These are phyloP conservation scores for Pantherophis vulpinus DNA, from an alignment of 2,797 vertebrate species.

Conservation along the genomic window DNA sequence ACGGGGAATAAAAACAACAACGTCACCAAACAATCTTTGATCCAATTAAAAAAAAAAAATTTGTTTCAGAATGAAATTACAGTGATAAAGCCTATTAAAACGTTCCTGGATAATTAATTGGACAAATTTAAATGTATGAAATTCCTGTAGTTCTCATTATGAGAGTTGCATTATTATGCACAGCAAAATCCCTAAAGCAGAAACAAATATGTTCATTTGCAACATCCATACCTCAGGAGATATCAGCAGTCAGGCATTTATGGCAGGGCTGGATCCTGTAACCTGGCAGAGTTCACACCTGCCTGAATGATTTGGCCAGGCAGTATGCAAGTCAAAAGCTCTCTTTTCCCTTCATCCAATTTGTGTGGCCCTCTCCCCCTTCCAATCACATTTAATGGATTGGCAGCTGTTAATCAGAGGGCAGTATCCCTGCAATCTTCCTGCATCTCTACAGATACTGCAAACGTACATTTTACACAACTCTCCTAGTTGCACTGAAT, in stretches of 20 bases:
- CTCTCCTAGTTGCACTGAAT: background rate
- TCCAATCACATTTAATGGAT: background rate
- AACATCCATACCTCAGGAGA: conserved; percentile 62
- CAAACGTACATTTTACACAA: background rate
- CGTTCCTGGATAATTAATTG: conserved; percentile 66
- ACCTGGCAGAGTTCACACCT: conserved; percentile 13
- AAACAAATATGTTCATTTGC: conserved; percentile 70
- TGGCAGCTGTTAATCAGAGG: background rate
- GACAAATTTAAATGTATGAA: conserved; percentile 70
- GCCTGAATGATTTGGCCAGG: background rate
- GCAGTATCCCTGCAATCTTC: background rate
- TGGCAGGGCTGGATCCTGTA: conserved; percentile 1
- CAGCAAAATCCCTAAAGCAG: conserved; percentile 69
- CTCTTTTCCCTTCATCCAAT: background rate
- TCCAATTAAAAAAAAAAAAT: conserved; percentile 51
- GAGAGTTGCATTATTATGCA: conserved; percentile 70
- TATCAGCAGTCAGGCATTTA: conserved; percentile 54
- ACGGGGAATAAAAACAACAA: background rate
- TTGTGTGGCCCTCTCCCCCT: background rate
- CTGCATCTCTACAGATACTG: background rate
- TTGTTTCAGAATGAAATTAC: conserved; percentile 56
- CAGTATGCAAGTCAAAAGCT: background rate
- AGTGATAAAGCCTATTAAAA: conserved; percentile 62
- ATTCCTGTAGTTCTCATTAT: conserved; percentile 66
- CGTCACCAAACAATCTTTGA: background rate